Conservation (phyloP, 2,888 invertebrate genomes). For the Rhingia campestris region DNA sequence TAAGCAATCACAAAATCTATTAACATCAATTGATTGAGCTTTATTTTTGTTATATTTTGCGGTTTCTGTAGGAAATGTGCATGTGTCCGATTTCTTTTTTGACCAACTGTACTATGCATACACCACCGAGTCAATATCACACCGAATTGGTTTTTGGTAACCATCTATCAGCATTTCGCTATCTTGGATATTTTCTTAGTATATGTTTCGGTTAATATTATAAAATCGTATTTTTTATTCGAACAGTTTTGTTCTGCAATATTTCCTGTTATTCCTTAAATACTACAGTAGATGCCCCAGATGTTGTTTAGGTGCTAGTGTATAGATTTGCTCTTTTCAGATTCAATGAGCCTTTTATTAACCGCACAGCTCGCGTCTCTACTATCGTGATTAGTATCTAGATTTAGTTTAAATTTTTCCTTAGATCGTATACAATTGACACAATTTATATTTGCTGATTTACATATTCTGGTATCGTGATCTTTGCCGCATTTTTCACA, state of each 20-base stretch:
- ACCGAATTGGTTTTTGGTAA: not conserved
- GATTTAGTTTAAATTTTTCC: conserved; percentile 5
- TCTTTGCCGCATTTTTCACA: not conserved
- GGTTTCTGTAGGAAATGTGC: too few relatives aligned
- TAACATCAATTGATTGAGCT: too few relatives aligned
- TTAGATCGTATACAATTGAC: conserved; percentile 8
- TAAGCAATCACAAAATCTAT: too few relatives aligned
- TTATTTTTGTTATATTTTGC: too few relatives aligned
- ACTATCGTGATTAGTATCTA: conserved; percentile 6
- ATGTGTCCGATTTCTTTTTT: too few relatives aligned
- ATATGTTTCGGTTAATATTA: too few relatives aligned
- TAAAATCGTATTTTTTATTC: too few relatives aligned
- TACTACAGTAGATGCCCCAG: not conserved
- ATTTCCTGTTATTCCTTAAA: not conserved
- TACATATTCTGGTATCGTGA: too few relatives aligned
- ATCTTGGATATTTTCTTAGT: not conserved
- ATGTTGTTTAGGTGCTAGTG: conserved; percentile 3
- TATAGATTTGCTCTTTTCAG: not conserved
- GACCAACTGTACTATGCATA: not conserved
- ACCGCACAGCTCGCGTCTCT: conserved; percentile 13
- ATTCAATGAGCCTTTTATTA: not conserved
- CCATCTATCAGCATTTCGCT: not conserved
- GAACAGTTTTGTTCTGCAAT: not conserved
- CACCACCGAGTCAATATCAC: not conserved
- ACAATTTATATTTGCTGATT: too few relatives aligned